Conservation (phyloP, 2,888 invertebrate genomes). For the Scaptomyza cyrtandrae region DNA sequence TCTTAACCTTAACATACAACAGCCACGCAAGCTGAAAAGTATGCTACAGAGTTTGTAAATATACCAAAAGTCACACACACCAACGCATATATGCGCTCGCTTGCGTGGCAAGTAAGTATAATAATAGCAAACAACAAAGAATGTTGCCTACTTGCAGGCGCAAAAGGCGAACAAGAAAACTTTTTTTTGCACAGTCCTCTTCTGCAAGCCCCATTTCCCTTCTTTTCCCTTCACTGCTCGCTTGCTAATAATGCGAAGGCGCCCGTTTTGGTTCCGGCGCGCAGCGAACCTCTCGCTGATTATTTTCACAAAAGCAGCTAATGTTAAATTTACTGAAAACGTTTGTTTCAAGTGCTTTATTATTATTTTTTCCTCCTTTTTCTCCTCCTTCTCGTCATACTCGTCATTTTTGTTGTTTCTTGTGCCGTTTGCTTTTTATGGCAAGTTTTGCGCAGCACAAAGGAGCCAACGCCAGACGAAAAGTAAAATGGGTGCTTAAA, state of each 20-base stretch:
- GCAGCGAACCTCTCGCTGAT: slow-evolving; percentile 57
- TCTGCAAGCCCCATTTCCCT: too few relatives aligned
- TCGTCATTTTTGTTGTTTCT: slow-evolving; percentile 33
- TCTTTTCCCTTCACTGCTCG: neutral
- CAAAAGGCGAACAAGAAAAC: slow-evolving; percentile 57
- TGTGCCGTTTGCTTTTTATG: slow-evolving; percentile 61
- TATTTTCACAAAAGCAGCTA: slow-evolving; percentile 77
- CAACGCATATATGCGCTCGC: slow-evolving; percentile 20
- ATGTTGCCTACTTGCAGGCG: slow-evolving; percentile 75
- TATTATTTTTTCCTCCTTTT: slow-evolving; percentile 51
- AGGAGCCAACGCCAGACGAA: slow-evolving; percentile 52
- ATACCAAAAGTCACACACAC: slow-evolving; percentile 40
- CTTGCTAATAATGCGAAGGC: neutral
- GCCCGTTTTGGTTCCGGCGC: slow-evolving; percentile 33
- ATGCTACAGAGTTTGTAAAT: slow-evolving; percentile 71
- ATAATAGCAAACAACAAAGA: slow-evolving; percentile 67
- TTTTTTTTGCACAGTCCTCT: slow-evolving; percentile 50
- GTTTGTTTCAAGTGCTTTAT: slow-evolving; percentile 81
- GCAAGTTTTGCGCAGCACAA: slow-evolving; percentile 42
- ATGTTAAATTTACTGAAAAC: slow-evolving; percentile 81
- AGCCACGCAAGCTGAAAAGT: slow-evolving; percentile 76
- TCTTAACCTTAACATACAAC: slow-evolving; percentile 75
- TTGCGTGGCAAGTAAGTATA: slow-evolving; percentile 57
- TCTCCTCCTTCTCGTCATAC: neutral
- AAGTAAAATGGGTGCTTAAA: slow-evolving; percentile 40